These are phyloP conservation scores for Habroteleia sp. DNA, from an alignment of 2,888 invertebrate species.

Conservation along the genomic window DNA sequence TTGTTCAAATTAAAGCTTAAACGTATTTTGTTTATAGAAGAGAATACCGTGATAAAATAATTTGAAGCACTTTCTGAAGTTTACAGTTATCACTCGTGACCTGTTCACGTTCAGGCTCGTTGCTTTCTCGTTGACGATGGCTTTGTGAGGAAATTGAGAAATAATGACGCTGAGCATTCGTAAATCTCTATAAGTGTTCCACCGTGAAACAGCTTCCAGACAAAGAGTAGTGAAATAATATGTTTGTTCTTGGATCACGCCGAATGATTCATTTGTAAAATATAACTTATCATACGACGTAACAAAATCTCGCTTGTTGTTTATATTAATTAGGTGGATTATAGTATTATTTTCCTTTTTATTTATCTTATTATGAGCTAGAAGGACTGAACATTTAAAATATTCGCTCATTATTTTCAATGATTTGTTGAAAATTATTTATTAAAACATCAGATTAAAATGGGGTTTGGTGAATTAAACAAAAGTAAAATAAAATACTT, in stretches of 20 bases:
- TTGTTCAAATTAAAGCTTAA: constrained; percentile 34
- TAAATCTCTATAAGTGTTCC: constrained; percentile 52
- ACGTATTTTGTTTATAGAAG: constrained; percentile 33
- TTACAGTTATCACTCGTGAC: constrained; percentile 62
- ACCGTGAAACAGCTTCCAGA: constrained; percentile 38
- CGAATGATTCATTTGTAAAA: constrained; percentile 27
- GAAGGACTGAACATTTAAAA: too few species aligned
- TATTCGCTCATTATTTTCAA: too few species aligned
- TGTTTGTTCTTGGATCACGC: constrained; percentile 28
- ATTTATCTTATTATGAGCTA: too few species aligned
- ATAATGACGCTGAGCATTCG: constrained; percentile 57
- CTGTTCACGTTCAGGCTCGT: constrained; percentile 60
- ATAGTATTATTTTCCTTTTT: too few species aligned
- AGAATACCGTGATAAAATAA: constrained; percentile 56
- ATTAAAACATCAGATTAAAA: too few species aligned
- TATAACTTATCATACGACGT: constrained; percentile 16
- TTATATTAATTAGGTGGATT: background rate
- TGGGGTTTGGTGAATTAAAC: too few species aligned
- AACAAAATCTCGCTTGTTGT: background rate
- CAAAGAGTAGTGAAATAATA: constrained; percentile 43
- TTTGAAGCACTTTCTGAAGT: constrained; percentile 57
- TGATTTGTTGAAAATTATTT: too few species aligned
- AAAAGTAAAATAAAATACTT: too few species aligned
- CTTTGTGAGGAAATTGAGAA: constrained; percentile 61
- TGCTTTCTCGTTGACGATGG: constrained; percentile 63